A percentile compares a stretch with the other conserved stretches of the same genome.
These are phyloP conservation scores for Pasiphila rectangulata DNA, from an alignment of 2,888 invertebrate genomes.

Conservation along the genomic window DNA sequence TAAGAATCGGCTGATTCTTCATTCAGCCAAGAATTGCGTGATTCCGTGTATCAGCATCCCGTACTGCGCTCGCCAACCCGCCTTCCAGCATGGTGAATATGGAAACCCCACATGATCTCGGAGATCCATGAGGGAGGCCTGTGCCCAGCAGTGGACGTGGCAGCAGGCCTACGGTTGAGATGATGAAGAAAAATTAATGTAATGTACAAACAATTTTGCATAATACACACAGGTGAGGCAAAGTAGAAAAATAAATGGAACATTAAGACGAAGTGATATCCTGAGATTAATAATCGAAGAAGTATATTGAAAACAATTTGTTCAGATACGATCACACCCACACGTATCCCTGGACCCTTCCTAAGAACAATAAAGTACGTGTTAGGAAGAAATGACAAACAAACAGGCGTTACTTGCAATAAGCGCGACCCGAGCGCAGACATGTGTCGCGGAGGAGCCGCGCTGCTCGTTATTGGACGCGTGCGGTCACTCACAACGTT, in stretches of 20 bases:
- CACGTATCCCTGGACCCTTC: constrained; percentile 6
- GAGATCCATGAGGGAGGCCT: too few relatives aligned
- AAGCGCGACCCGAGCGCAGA: constrained; percentile 39
- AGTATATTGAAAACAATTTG: constrained; percentile 1
- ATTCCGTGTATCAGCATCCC: too few relatives aligned
- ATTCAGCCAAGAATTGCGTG: too few relatives aligned
- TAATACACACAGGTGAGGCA: too few relatives aligned
- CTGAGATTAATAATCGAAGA: not conserved
- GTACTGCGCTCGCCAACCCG: too few relatives aligned
- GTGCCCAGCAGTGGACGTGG: too few relatives aligned
- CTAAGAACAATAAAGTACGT: constrained; percentile 31
- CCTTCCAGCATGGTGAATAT: too few relatives aligned
- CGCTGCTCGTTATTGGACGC: constrained; percentile 22
- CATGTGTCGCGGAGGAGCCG: constrained; percentile 42
- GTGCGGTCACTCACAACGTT: not conserved
- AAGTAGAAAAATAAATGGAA: not conserved
- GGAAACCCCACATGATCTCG: too few relatives aligned
- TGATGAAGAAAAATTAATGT: too few relatives aligned
- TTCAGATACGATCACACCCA: constrained; percentile 9
- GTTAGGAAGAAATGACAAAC: constrained; percentile 36
- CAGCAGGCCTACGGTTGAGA: too few relatives aligned
- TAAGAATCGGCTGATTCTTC: too few relatives aligned
- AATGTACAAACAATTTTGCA: too few relatives aligned
- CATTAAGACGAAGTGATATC: not conserved
- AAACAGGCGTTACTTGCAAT: constrained; percentile 28